These are phyloP conservation scores for Malurus elegans DNA, from an alignment of 2,113 vertebrate species.

Conservation along the genomic window DNA sequence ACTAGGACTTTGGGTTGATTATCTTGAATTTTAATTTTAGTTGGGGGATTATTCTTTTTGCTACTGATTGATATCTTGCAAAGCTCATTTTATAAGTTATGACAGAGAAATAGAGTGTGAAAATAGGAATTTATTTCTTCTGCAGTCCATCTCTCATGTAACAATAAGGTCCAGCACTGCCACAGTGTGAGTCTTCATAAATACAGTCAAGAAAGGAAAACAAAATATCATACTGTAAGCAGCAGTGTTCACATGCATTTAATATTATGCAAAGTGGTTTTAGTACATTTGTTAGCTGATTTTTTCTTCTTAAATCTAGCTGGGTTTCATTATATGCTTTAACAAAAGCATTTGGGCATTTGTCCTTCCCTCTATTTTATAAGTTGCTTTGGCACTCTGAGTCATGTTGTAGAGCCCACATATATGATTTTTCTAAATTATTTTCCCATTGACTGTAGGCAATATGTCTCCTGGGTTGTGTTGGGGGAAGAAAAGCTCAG, in stretches of 20 bases:
- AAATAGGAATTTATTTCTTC: background rate
- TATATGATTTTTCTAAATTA: background rate
- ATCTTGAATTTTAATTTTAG: background rate
- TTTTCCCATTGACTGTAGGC: background rate
- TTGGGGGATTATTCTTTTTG: background rate
- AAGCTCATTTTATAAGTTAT: background rate
- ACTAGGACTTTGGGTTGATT: background rate
- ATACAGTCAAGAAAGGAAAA: background rate
- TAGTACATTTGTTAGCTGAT: background rate
- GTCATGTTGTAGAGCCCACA: accelerated
- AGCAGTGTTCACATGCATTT: background rate
- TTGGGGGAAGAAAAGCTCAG: background rate
- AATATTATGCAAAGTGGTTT: background rate
- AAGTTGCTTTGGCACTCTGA: background rate
- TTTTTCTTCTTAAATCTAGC: background rate
- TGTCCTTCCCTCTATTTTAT: background rate
- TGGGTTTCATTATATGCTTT: background rate
- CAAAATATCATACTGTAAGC: background rate
- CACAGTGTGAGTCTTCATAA: background rate
- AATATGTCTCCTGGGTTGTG: background rate
- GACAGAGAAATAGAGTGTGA: background rate
- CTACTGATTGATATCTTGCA: background rate
- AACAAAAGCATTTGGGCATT: background rate
- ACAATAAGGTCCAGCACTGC: background rate
- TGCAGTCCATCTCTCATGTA: background rate